phyloP scores from a whole-genome alignment of 1,140 invertebrate genomes.

The Dendrolimus punctatus region DNA sequence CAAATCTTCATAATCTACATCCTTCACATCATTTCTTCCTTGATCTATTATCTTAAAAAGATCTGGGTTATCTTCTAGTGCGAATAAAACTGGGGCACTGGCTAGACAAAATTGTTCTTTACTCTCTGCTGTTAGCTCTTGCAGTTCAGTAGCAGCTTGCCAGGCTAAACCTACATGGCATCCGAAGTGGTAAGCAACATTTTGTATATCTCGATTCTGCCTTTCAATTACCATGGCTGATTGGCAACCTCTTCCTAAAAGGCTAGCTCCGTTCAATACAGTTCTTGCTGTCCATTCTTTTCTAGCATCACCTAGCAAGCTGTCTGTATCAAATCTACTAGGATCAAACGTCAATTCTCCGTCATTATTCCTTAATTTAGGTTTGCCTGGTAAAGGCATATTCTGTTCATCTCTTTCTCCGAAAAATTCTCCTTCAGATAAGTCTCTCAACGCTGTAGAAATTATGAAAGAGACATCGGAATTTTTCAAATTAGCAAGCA shows the following conservation, averaged over 20 bases:
- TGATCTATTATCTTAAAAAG: conserved; percentile 79
- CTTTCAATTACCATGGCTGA: conserved; percentile 85
- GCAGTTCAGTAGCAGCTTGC: conserved; percentile 80
- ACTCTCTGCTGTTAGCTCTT: conserved; percentile 50
- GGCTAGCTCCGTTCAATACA: conserved; percentile 81
- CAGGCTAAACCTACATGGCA: conserved; percentile 88
- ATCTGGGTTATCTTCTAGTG: conserved; percentile 79
- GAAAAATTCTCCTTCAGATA: conserved; percentile 89
- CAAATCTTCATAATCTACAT: conserved; percentile 80
- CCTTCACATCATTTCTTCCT: conserved; percentile 76
- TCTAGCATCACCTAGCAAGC: conserved; percentile 76
- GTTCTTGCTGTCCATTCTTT: conserved; percentile 89
- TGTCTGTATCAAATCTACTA: conserved; percentile 49
- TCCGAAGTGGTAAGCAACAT: conserved; percentile 86
- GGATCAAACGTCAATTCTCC: conserved; percentile 45
- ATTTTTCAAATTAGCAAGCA: conserved; percentile 80
- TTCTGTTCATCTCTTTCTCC: conserved; percentile 84
- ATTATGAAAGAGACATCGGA: conserved; percentile 88
- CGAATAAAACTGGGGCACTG: conserved; percentile 85
- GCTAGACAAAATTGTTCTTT: conserved; percentile 76
- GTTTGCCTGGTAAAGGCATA: conserved; percentile 80
- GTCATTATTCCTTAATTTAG: conserved; percentile 41
- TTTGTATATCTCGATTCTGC: conserved; percentile 76
- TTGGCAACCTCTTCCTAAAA: conserved; percentile 88
- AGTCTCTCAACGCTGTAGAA: conserved; percentile 84